These are phyloP conservation scores for Macropus fuliginosus DNA, from an alignment of 2,797 vertebrate species.

Conservation along the genomic window DNA sequence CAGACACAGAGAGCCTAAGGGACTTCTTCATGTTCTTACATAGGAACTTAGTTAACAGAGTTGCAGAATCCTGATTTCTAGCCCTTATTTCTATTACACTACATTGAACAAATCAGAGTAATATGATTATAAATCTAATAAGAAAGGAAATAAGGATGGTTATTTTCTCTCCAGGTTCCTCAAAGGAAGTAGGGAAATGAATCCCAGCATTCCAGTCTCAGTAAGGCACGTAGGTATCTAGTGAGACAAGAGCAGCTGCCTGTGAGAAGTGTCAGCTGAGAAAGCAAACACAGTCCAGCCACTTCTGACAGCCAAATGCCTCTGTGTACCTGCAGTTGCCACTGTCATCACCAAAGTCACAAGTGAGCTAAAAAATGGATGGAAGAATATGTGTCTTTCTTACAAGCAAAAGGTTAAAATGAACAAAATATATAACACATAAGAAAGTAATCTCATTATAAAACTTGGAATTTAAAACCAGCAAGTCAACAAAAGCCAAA, in stretches of 20 bases:
- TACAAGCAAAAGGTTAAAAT: constrained; percentile 50
- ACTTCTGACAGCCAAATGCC: constrained; percentile 15
- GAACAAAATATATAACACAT: constrained; percentile 1
- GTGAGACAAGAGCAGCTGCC: constrained; percentile 13
- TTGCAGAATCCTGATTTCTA: background rate
- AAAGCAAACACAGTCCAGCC: constrained; percentile 16
- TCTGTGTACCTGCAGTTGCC: constrained; percentile 40
- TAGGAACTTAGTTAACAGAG: background rate
- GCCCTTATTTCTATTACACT: too few relatives aligned
- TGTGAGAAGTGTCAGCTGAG: background rate
- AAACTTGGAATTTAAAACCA: background rate
- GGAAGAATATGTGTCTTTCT: background rate
- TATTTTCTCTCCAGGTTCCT: constrained; percentile 25
- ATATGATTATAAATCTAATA: constrained; percentile 9
- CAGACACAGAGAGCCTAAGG: background rate
- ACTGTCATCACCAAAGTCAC: constrained; percentile 28
- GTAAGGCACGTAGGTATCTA: constrained; percentile 8
- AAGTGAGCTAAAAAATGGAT: constrained; percentile 58
- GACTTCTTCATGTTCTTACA: background rate
- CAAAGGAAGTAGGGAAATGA: background rate
- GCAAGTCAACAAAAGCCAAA: background rate
- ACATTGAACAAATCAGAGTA: background rate
- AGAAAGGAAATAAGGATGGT: background rate
- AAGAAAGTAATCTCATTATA: constrained; percentile 1
- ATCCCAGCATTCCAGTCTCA: background rate